Percentiles rank a stretch among this genome's conserved stretches.
Evolutionary conservation across 1,140 invertebrate species (phyloP).

Genomic region (Bacillus rossius): DNA sequence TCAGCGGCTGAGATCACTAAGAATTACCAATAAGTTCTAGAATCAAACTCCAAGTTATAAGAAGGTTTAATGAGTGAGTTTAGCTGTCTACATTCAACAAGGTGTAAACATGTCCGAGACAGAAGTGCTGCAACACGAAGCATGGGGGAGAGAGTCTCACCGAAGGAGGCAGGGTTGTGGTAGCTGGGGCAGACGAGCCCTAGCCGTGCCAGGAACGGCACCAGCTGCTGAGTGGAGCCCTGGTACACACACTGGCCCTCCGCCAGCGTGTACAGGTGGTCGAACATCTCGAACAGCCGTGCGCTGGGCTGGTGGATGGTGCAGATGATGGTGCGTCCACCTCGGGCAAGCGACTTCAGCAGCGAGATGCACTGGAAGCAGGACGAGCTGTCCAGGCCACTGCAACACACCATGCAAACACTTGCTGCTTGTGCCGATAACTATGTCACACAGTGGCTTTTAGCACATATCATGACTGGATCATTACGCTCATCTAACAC

Average conservation of each 20-base stretch:
- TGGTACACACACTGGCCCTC: conserved; percentile 91
- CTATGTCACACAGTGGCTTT: no score
- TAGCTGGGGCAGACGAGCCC: conserved; percentile 86
- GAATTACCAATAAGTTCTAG: no score
- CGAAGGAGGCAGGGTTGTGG: conserved; percentile 94
- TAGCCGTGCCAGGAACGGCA: conserved; percentile 81
- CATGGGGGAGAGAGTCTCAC: no score
- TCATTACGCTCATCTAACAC: no score
- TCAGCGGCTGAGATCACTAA: no score
- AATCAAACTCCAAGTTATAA: no score
- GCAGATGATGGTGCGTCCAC: conserved; percentile 87
- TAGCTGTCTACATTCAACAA: no score
- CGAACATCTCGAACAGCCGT: conserved; percentile 93
- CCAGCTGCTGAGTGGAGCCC: conserved; percentile 70
- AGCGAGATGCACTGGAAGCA: conserved; percentile 76
- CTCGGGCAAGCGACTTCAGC: conserved; percentile 57
- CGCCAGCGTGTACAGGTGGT: conserved; percentile 83
- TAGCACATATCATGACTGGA: no score
- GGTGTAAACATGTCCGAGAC: no score
- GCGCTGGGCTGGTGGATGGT: conserved; percentile 97
- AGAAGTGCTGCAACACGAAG: no score
- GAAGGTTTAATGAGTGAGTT: no score
- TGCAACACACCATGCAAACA: conserved; percentile 33
- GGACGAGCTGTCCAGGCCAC: conserved; percentile 80
- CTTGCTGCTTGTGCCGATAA: no score